Base-by-base conservation (phyloP, 2,888 invertebrate genomes). In the Netelia virgata region DNA sequence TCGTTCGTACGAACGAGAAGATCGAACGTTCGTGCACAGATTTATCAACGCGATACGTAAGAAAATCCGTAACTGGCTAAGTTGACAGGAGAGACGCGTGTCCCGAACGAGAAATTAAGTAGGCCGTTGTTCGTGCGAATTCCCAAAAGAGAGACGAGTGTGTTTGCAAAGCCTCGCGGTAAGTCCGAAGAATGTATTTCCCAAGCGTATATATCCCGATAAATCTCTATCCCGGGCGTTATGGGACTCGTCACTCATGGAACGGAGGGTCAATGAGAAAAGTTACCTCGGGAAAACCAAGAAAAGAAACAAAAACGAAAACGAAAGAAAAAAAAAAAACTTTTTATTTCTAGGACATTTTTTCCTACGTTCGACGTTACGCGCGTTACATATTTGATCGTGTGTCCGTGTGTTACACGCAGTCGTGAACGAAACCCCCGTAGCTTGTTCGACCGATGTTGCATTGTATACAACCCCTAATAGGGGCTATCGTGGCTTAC, bases 141-240 rank as follows among this genome's bases (percentile, higher is more conserved):
- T 66, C 78, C 64, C 69, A 64, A 75, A 59, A 75, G n/a, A 55
- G 8, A 66, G 55, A 11, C 50, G 64, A 47, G 36, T 50, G 47
- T 66, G 57, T 63, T 53, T 63, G 72, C 72, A 66, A 74, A 78
- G 73, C 74, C 69, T 43, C 18, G 14, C 70, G 43, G 68, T 83
- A 78, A 64, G 63, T 50, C 70, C 64, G 72, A 78, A 69, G 74
- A 81, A 84, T 64, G 55, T 64, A 82, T 82, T 84, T 84, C 75
- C 84, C 84, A 84, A 84, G 84, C 78, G 82, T 81, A 75, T 81
- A 75, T 75, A 75, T 78, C 69, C 78, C 84, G 78, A 84, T 82
- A 82, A 84, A 82, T 84, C 82, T 82, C 59, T 72, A 53, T 66
- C 53, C 76, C 50, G 23, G 53, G 64, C 53, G 20, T 75, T 66